Conservation (phyloP, 2,113 vertebrate species). For the Onychostoma macrolepis region DNA sequence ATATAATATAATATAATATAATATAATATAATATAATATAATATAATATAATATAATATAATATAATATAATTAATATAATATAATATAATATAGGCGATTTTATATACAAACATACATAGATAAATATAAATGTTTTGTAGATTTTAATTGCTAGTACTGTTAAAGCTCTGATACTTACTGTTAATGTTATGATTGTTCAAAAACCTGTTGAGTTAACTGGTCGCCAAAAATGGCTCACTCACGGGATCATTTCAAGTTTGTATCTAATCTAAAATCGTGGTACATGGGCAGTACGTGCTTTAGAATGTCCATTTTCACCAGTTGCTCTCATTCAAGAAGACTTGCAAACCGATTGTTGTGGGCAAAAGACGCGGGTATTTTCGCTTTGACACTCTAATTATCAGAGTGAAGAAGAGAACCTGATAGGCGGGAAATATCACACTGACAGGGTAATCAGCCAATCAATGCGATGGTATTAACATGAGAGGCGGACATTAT, state of each 20-base stretch:
- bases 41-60: too few relatives aligned
- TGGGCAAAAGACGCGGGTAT: neutral
- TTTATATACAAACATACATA: neutral
- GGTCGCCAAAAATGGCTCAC: too few relatives aligned
- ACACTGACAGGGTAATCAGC: neutral
- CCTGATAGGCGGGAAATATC: neutral
- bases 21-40: too few relatives aligned
- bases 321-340: neutral
- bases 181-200: neutral
- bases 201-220: too few relatives aligned
- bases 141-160: neutral
- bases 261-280: too few relatives aligned
- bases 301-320: too few relatives aligned
- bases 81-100: too few relatives aligned
- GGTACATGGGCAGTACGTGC: too few relatives aligned
- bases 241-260: too few relatives aligned
- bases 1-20: too few relatives aligned
- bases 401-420: neutral
- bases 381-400: neutral
- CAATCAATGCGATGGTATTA: neutral
- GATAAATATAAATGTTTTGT: neutral
- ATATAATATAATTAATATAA: too few relatives aligned
- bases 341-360: too few relatives aligned
- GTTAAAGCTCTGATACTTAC: neutral
- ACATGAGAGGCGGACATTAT: neutral